Evolutionary conservation across 2,113 vertebrate species (phyloP).

Genomic region (Thalassoma bifasciatum): DNA sequence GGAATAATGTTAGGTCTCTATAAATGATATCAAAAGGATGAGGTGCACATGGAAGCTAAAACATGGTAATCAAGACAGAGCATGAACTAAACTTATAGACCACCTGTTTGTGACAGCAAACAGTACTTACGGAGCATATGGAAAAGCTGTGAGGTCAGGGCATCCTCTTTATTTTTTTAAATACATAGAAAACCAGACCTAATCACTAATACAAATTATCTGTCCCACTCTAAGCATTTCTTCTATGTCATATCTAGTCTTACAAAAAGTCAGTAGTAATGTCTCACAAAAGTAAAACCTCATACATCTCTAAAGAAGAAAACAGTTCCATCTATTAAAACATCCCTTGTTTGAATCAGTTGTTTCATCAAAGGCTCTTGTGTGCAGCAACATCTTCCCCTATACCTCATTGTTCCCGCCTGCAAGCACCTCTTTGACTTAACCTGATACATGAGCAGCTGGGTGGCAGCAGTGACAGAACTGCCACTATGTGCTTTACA

Average conservation of each 20-base stretch:
- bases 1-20: no score
- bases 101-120: no score
- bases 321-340: not conserved
- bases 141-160: no score
- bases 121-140: no score
- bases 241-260: conserved; percentile 6
- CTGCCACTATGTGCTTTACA: conserved; percentile 13
- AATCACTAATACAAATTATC: not conserved
- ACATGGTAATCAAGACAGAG: no score
- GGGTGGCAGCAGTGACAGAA: conserved; percentile 9
- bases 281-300: not conserved
- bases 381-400: not conserved
- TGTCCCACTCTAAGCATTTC: not conserved
- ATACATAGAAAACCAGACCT: not conserved
- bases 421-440: conserved; percentile 23
- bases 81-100: no score
- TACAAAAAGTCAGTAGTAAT: not conserved
- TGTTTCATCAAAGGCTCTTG: not conserved
- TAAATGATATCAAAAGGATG: no score
- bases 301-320: not conserved
- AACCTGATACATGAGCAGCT: conserved; percentile 49
- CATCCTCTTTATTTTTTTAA: not conserved
- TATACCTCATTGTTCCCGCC: not conserved
- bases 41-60: no score
- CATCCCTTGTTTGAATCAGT: not conserved